phyloP scores from a whole-genome alignment of 1,140 invertebrate genomes.

The Calliopsis andreniformis region DNA sequence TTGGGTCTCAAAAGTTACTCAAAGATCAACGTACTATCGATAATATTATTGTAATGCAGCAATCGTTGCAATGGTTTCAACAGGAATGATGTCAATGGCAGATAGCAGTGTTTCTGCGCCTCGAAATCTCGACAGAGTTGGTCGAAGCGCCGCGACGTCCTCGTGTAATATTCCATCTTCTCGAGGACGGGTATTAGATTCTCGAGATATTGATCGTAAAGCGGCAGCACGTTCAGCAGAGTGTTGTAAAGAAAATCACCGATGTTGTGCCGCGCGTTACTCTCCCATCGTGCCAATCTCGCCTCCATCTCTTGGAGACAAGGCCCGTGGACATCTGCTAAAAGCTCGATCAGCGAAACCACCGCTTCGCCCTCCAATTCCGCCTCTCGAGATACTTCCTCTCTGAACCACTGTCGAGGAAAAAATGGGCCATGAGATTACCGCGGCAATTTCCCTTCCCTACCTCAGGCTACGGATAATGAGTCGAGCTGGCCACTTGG shows the following conservation, averaged over 20 bases:
- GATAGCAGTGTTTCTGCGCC: slow-evolving; percentile 91
- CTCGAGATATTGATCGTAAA: slow-evolving; percentile 92
- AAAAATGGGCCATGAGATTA: slow-evolving; percentile 56
- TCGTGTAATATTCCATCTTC: slow-evolving; percentile 88
- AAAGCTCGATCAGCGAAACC: slow-evolving; percentile 84
- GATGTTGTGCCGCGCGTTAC: slow-evolving; percentile 82
- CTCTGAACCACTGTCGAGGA: slow-evolving; percentile 85
- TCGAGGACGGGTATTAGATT: slow-evolving; percentile 88
- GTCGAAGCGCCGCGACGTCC: slow-evolving; percentile 88
- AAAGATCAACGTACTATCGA: slow-evolving; percentile 89
- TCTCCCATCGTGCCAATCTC: slow-evolving; percentile 85
- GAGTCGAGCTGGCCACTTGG: too few relatives aligned
- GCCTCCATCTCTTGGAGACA: slow-evolving; percentile 87
- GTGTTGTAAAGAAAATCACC: slow-evolving; percentile 83
- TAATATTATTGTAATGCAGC: slow-evolving; percentile 91
- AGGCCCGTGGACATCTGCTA: slow-evolving; percentile 85
- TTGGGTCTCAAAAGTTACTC: too few relatives aligned
- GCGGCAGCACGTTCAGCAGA: slow-evolving; percentile 81
- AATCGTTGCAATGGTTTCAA: slow-evolving; percentile 94
- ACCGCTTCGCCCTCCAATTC: slow-evolving; percentile 83
- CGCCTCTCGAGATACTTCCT: slow-evolving; percentile 85
- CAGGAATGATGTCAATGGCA: slow-evolving; percentile 93
- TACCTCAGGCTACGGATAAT: neutral
- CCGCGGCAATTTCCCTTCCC: neutral
- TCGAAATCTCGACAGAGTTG: slow-evolving; percentile 93